A percentile compares a stretch with the other conserved stretches of the same genome.
Conservation (phyloP, 2,113 vertebrate species). For the Hemiprocne comata region DNA sequence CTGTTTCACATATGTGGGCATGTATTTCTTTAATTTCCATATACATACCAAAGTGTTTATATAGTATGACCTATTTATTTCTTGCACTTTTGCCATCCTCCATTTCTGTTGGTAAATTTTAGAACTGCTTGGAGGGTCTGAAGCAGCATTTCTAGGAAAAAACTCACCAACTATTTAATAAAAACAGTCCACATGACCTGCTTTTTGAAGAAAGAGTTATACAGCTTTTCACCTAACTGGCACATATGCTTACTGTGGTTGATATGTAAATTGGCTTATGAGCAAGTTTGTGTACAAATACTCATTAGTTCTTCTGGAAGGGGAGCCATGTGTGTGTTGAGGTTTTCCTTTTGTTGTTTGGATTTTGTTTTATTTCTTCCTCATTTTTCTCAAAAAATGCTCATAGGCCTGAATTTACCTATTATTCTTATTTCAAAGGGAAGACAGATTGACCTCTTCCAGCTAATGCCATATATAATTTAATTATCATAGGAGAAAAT, state of each 20-base stretch:
- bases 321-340: not conserved
- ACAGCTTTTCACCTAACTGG: not conserved
- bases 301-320: not conserved
- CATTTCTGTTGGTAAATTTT: not conserved
- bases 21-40: constrained; percentile 18
- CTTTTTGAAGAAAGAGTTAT: not conserved
- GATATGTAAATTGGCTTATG: not conserved
- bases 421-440: not conserved
- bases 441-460: not conserved
- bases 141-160: not conserved
- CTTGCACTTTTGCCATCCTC: not conserved
- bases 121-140: not conserved
- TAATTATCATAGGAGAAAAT: not conserved
- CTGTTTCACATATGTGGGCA: not conserved
- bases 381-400: not conserved
- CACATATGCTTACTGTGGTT: not conserved
- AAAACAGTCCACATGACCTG: not conserved
- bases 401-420: not conserved
- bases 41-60: not conserved
- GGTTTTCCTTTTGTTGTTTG: not conserved
- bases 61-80: not conserved
- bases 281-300: not conserved
- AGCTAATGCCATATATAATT: not conserved
- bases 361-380: not conserved
- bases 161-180: not conserved